Evolutionary conservation across 2,888 invertebrate species (phyloP), one percentile per base, ranked within the genome.

Genomic region (Blastobasis lacticolella): DNA sequence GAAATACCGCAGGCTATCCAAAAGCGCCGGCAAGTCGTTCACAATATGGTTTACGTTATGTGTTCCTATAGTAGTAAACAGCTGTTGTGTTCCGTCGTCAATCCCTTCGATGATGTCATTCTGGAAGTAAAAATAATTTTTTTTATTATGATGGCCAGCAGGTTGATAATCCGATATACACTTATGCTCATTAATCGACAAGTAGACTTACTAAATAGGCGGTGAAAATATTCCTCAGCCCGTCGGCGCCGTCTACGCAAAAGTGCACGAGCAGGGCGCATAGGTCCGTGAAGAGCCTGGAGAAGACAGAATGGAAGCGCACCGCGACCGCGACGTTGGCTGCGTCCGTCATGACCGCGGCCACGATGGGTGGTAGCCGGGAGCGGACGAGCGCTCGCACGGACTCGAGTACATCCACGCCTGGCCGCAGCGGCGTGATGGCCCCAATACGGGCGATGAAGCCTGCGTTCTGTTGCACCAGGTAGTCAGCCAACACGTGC

Each of bases 331-430:
- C 41, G 0, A 73, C 75, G 0, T 59, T 61, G 10, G 49, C 42
- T 0, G 63, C 59, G 0, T 74, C 69, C 0, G 73, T 65, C 63
- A 76, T 66, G 5, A 77, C 62, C 5, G 65, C 63, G 0, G 73
- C 66, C 37, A 79, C 63, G 7, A 82, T 50, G 8, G 66, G 62
- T 1, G 82, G 82, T 53, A 79, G 46, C 0, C 82, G 78, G 0
- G 65, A 59, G 3, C 73, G 73, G 9, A 69, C 54, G 47, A 76
- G 55, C 1, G 61, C 58, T 9, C 72, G 78, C 45, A 83, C 58
- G 0, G 77, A 67, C 38, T 44, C 52, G 5, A 58, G 49, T 1
- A 71, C 46, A 51, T 80, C 71, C 6, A 80, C 54, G 6, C 72
- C 69, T 0, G 52, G 46, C 0, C 69, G 68, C 3, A 77, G 42